Conservation (phyloP, 2,113 vertebrate genomes). For the Cyanistes caeruleus region DNA sequence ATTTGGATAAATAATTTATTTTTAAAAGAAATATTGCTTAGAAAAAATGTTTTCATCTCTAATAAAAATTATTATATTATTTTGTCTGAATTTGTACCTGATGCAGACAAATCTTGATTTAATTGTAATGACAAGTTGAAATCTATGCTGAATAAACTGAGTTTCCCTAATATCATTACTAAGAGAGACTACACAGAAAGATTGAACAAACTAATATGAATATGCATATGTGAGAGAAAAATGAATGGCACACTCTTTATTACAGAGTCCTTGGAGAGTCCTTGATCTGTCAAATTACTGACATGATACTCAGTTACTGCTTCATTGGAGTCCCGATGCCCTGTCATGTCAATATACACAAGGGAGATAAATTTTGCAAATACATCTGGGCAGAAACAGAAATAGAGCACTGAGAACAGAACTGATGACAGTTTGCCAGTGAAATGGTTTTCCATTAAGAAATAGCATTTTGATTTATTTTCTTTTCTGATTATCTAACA, state of each 20-base stretch:
- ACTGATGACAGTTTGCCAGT: neutral
- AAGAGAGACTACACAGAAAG: neutral
- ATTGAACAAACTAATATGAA: neutral
- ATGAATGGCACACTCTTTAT: neutral
- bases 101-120: neutral
- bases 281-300: conserved; percentile 41
- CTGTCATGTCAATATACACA: conserved; percentile 4
- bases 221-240: neutral
- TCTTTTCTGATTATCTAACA: neutral
- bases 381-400: neutral
- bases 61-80: neutral
- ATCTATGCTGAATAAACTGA: neutral
- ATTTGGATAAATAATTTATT: neutral
- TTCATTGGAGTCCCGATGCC: neutral
- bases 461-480: neutral
- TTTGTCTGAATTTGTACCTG: neutral
- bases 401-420: neutral
- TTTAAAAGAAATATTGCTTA: neutral
- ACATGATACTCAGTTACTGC: neutral
- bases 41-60: neutral
- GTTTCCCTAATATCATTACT: neutral
- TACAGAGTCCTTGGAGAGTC: neutral
- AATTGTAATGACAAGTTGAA: neutral
- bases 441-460: neutral
- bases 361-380: neutral